Evolutionary conservation across 2,797 vertebrate species (phyloP).

Genomic region (Pseudocheirus occidentalis): DNA sequence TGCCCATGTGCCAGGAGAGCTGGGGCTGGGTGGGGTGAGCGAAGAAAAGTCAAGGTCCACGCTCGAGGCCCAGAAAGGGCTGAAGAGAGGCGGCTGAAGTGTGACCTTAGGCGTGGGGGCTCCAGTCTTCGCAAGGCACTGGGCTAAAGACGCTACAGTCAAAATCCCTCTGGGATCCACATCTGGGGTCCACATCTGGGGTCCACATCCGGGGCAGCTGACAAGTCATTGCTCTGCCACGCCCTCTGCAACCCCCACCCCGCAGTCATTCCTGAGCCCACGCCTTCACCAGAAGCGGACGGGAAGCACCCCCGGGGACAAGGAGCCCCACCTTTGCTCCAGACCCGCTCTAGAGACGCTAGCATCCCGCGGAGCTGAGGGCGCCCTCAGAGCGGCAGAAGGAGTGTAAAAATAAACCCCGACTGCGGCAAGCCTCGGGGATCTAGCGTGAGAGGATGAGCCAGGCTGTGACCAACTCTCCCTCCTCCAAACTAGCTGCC

Average conservation of each 20-base stretch:
- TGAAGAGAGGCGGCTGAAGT: not conserved
- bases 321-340: not conserved
- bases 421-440: not conserved
- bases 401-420: not conserved
- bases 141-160: not conserved
- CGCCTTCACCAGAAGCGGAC: not conserved
- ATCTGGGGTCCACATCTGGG: not conserved
- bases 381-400: not conserved
- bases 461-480: not conserved
- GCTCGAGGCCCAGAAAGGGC: not conserved
- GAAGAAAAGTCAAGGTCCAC: not conserved
- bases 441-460: not conserved
- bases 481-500: not conserved
- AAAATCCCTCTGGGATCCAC: not conserved
- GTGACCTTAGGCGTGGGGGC: not conserved
- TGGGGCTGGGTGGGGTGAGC: not conserved
- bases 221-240: not conserved
- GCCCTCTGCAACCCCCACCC: not conserved
- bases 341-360: not conserved
- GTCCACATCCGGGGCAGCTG: too few species aligned
- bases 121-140: not conserved
- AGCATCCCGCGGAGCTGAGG: not conserved
- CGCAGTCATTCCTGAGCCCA: not conserved
- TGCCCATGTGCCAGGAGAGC: not conserved
- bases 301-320: rapidly evolving